Base-by-base conservation (phyloP, 2,113 vertebrate genomes). In the Pelecanus crispus region DNA sequence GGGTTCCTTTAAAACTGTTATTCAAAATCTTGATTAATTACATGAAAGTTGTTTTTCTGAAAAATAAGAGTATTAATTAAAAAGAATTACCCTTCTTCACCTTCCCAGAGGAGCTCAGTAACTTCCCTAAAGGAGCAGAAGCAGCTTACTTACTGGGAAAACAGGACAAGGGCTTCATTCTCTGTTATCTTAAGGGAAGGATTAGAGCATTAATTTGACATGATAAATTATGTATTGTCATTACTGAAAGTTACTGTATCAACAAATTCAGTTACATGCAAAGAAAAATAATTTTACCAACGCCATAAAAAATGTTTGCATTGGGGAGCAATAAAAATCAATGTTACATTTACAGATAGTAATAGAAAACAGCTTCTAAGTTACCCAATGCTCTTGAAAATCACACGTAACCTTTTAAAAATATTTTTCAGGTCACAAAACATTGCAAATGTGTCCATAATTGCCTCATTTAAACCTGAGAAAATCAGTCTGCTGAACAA, bases 401-500 rank as follows among this genome's bases (percentile, higher is more conserved):
- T 58, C 55, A 72, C n/a, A 65, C 20, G 3, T 28, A 49, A 55
- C 34, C 50, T 29, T 61, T 47, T 28, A 22, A 79, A 85, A 63
- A 34, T 95, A 47, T 84, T 78, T 97, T 98, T 92, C 90, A 99
- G 99, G 99, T 98, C 99, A 75, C 97, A 98, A 55, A 98, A 98
- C 58, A 98, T 99, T 70, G 99, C 98, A 31, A 90, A 96, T 73
- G 98, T 99, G 67, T 93, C 96, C 14, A n/a, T 98, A 34, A 92
- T 88, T 55, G 97, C 44, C 44, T 45, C 44, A 45, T 45, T 45
- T 45, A 45, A 45, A 45, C 99, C 99, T 2, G 92, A 98, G 59
- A 99, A 98, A 97, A 99, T 99, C 94, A 98, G 92, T 93, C 97
- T 99, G 81, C 84, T 98, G 45, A 98, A 97, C 94, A 98, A 98